Evolutionary conservation across 2,113 vertebrate species (phyloP).

Genomic region (Chionis minor): DNA sequence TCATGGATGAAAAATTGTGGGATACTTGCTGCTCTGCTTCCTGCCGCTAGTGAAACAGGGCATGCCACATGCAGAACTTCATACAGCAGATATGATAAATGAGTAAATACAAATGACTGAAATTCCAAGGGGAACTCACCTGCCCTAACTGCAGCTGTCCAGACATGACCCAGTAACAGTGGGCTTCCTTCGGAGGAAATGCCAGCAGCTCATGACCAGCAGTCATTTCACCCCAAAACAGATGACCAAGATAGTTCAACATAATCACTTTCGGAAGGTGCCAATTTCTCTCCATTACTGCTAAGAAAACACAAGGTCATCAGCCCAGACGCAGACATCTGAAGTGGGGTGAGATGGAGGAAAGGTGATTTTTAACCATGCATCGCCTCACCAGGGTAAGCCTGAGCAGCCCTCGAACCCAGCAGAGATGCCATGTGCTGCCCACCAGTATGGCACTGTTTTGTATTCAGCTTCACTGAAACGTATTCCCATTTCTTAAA

Average conservation of each 20-base stretch:
- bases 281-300: neutral
- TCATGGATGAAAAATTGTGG: neutral
- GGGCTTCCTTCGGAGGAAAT: neutral
- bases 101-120: neutral
- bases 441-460: accelerated
- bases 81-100: neutral
- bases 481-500: neutral
- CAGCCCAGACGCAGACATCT: neutral
- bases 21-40: neutral
- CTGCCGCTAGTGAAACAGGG: neutral
- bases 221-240: neutral
- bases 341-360: neutral
- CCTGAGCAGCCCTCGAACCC: neutral
- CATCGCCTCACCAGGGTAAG: neutral
- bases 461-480: neutral
- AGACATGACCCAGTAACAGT: neutral
- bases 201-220: neutral
- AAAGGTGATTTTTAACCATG: neutral
- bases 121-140: neutral
- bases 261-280: neutral
- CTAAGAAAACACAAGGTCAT: neutral
- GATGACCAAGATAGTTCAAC: accelerated
- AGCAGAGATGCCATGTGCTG: neutral
- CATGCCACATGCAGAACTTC: neutral
- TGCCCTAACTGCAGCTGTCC: neutral